Percentiles rank a stretch among this genome's conserved stretches.
Conservation (phyloP, 2,888 invertebrate genomes). For the Pediacus dermestoides region DNA sequence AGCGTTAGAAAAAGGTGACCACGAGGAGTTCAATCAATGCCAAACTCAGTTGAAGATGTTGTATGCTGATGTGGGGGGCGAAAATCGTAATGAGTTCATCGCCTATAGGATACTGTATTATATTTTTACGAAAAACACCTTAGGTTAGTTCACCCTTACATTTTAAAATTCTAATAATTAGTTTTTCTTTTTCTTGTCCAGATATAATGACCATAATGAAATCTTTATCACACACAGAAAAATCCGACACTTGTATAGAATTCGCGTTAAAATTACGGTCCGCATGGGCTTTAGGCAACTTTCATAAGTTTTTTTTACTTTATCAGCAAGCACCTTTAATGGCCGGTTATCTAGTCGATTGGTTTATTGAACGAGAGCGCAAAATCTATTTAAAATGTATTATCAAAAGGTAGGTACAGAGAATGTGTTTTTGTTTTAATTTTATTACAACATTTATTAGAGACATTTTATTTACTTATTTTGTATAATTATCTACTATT, state of each 20-base stretch:
- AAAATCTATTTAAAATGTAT: conserved; percentile 87
- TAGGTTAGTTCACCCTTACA: conserved; percentile 62
- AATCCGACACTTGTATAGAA: conserved; percentile 74
- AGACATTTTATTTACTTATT: too few species aligned
- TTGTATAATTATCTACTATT: too few species aligned
- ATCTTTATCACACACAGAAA: conserved; percentile 71
- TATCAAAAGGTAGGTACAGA: conserved; percentile 92
- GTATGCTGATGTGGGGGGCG: conserved; percentile 72
- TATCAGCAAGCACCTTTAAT: conserved; percentile 88
- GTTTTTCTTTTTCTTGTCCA: conserved; percentile 50
- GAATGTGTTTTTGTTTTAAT: conserved; percentile 11
- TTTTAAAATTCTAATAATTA: conserved; percentile 7
- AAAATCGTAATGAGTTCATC: conserved; percentile 86
- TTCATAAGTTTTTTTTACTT: conserved; percentile 87
- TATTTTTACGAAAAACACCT: conserved; percentile 94
- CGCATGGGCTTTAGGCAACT: conserved; percentile 92
- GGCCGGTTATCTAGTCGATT: conserved; percentile 95
- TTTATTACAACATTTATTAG: too few species aligned
- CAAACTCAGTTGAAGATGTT: conserved; percentile 97
- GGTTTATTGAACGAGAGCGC: conserved; percentile 95
- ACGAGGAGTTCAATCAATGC: conserved; percentile 99
- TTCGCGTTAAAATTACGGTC: conserved; percentile 86
- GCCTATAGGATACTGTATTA: conserved; percentile 97
- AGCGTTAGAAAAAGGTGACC: conserved; percentile 96
- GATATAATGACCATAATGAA: conserved; percentile 92